Conservation (phyloP, 2,113 vertebrate genomes). For the Phoenicopterus ruber region DNA sequence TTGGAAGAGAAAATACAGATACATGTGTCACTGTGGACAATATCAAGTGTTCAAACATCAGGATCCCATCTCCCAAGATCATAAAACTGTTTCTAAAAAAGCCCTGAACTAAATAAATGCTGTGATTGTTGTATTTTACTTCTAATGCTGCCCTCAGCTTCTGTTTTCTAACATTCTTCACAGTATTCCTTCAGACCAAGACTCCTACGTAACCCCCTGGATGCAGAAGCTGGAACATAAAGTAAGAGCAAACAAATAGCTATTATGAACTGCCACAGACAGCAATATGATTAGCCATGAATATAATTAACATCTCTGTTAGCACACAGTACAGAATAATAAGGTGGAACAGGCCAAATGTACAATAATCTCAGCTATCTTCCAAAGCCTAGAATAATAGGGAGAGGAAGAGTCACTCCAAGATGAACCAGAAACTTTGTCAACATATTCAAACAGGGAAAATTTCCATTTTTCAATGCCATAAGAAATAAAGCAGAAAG, state of each 20-base stretch:
- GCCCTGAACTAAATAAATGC: background rate
- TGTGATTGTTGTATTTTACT: background rate
- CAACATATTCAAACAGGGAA: background rate
- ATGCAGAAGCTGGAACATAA: background rate
- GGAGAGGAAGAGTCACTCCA: background rate
- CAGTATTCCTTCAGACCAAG: background rate
- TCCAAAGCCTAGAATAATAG: background rate
- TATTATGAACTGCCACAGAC: background rate
- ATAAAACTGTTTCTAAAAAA: background rate
- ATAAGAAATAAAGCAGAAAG: background rate
- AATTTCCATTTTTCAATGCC: background rate
- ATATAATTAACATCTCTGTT: background rate
- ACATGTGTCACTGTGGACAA: background rate
- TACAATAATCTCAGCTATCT: background rate
- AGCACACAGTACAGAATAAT: background rate
- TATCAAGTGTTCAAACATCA: background rate
- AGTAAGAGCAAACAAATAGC: background rate
- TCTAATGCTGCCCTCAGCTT: background rate
- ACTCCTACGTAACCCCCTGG: background rate
- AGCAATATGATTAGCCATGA: background rate
- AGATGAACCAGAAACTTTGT: background rate
- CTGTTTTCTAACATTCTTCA: background rate
- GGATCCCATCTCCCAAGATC: background rate
- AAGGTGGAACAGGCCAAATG: background rate
- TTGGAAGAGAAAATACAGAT: background rate